Percentiles rank a stretch among this genome's conserved stretches.
These are phyloP conservation scores for Herpailurus yagouaroundi DNA, from an alignment of 2,113 vertebrate species.

Conservation along the genomic window DNA sequence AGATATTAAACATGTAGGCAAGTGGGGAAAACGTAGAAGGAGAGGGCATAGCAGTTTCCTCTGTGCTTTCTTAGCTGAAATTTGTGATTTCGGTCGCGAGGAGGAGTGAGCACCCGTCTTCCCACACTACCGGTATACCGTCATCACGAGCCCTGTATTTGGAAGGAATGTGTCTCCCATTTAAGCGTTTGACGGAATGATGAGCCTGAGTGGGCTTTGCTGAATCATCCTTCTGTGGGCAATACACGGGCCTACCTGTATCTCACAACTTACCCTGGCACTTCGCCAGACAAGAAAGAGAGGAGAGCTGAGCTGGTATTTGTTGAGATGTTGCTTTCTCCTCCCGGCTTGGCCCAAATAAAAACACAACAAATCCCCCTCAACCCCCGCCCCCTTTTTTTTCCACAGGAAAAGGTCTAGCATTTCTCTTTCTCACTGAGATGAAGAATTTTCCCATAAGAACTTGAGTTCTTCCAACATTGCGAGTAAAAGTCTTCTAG, in stretches of 20 bases:
- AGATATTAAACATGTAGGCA: slow-evolving; percentile 2
- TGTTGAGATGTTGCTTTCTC: neutral
- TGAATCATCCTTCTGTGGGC: slow-evolving; percentile 44
- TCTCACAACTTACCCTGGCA: neutral
- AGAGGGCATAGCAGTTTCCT: neutral
- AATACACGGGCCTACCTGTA: neutral
- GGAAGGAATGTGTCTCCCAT: neutral
- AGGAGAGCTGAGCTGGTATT: neutral
- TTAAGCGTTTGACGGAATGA: neutral
- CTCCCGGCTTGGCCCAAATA: neutral
- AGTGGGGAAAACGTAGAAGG: neutral
- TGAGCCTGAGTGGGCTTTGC: neutral
- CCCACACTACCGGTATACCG: neutral
- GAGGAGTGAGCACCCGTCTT: neutral
- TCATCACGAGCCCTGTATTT: neutral
- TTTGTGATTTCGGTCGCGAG: slow-evolving; percentile 19
- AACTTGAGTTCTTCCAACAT: slow-evolving; percentile 18
- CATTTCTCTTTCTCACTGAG: slow-evolving; percentile 24
- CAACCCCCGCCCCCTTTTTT: neutral
- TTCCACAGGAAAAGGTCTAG: neutral
- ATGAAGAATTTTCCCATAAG: neutral
- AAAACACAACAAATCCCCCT: neutral
- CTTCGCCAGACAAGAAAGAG: neutral
- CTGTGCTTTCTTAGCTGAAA: neutral
- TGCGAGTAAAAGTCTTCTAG: neutral